Evolutionary conservation across 2,113 vertebrate species (phyloP).

Genomic region (Mastomys natalensis): DNA sequence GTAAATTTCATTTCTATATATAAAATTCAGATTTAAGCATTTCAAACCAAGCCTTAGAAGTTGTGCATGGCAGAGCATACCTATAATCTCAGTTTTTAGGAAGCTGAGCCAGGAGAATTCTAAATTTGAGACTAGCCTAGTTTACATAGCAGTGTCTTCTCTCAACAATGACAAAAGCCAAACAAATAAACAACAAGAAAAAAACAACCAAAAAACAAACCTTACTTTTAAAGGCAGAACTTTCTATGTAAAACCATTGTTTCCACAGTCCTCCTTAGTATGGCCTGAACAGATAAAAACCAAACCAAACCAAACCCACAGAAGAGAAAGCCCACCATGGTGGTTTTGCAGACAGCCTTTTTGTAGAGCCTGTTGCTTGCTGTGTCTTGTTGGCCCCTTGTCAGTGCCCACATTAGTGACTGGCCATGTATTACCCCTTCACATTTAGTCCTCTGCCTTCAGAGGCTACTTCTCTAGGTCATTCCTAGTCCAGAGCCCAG

Average conservation of each 20-base stretch:
- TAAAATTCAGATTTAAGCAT: conserved; percentile 37
- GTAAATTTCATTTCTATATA: conserved; percentile 11
- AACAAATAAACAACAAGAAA: not conserved
- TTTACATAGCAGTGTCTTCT: not conserved
- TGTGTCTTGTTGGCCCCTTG: not conserved
- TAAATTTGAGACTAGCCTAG: not conserved
- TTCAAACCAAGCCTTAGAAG: conserved; percentile 14
- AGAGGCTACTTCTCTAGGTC: not conserved
- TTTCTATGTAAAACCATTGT: not conserved
- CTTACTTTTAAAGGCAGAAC: conserved; percentile 8
- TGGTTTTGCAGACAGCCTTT: not conserved
- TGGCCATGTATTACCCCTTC: not conserved
- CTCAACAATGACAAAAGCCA: not conserved
- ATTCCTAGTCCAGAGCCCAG: not conserved
- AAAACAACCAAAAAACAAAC: not conserved
- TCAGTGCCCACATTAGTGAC: not conserved
- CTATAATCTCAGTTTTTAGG: not conserved
- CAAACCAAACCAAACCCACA: not conserved
- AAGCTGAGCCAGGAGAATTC: not conserved
- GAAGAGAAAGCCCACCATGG: not conserved
- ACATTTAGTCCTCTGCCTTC: not conserved
- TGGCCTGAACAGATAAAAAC: not conserved
- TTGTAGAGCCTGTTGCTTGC: not conserved
- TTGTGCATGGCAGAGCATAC: not conserved
- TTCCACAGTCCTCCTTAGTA: not conserved